Conservation (phyloP, 1,140 invertebrate species). For the Vollenhovia emeryi region DNA sequence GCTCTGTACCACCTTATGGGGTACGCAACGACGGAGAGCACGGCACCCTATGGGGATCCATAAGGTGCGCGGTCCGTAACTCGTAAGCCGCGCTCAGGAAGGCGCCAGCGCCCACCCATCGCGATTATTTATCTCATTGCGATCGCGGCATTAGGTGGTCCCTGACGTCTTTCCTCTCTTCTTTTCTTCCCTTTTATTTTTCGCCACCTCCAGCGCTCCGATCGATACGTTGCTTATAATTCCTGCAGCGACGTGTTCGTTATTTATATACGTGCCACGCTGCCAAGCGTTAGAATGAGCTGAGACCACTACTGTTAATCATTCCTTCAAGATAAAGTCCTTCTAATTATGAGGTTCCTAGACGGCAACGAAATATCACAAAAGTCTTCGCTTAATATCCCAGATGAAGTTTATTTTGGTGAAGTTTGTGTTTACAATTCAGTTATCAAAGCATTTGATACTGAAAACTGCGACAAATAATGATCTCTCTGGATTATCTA, state of each 20-base stretch:
- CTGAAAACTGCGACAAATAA: neutral
- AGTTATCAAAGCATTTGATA: neutral
- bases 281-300: neutral
- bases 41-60: conserved; percentile 70
- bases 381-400: neutral
- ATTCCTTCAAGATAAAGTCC: neutral
- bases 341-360: neutral
- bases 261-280: neutral
- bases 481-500: neutral
- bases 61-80: conserved; percentile 67
- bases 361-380: neutral
- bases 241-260: conserved; percentile 16
- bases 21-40: conserved; percentile 48
- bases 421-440: neutral
- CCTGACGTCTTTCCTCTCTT: neutral
- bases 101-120: conserved; percentile 78
- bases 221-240: conserved; percentile 35
- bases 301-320: neutral
- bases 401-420: neutral
- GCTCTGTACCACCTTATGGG: conserved; percentile 81
- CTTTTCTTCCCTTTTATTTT: neutral
- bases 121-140: conserved; percentile 80
- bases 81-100: conserved; percentile 58
- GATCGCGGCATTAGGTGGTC: conserved; percentile 78
- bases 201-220: conserved; percentile 1